These are phyloP conservation scores for Gymnopithys bicolor DNA, from an alignment of 2,797 vertebrate genomes.

Conservation along the genomic window DNA sequence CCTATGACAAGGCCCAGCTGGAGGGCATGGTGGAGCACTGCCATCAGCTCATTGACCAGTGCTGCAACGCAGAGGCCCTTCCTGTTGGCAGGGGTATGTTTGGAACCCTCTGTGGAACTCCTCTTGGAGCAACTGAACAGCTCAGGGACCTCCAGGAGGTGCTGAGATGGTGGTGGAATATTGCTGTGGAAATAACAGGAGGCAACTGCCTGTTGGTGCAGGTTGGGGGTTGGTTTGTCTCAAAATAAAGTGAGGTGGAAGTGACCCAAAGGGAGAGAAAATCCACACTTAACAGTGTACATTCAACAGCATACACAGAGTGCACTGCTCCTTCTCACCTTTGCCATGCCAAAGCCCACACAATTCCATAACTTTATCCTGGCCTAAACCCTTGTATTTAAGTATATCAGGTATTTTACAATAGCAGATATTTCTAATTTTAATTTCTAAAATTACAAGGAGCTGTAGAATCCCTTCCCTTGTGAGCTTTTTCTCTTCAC, in stretches of 20 bases:
- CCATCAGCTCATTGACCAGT: conserved; percentile 96
- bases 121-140: not conserved
- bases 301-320: not conserved
- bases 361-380: not conserved
- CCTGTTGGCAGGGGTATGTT: conserved; percentile 89
- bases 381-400: not conserved
- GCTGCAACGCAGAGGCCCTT: conserved; percentile 92
- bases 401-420: not conserved
- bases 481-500: not conserved
- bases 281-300: not conserved
- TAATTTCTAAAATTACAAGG: not conserved
- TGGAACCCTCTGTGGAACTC: not conserved
- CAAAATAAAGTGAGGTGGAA: not conserved
- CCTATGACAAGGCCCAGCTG: conserved; percentile 93
- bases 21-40: conserved; percentile 93
- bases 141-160: not conserved
- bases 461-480: not conserved
- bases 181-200: not conserved
- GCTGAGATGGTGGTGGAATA: not conserved
- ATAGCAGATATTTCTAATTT: not conserved
- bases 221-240: not conserved
- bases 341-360: not conserved
- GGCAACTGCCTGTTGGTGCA: not conserved
- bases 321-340: not conserved
- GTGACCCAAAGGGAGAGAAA: not conserved